Evolutionary conservation across 2,797 vertebrate species (phyloP).

Genomic region (Trachops cirrhosus): DNA sequence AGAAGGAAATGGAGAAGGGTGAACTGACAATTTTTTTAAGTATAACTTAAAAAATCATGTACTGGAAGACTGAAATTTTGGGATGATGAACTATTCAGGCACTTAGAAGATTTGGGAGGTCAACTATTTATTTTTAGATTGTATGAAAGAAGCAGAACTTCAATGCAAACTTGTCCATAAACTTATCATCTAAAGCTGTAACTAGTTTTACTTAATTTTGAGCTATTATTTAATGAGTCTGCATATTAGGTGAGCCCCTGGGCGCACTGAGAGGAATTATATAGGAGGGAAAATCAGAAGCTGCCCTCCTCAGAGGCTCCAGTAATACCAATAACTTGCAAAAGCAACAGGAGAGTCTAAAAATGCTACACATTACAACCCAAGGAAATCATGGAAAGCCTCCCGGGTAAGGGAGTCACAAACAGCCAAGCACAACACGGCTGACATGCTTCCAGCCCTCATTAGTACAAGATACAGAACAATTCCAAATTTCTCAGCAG

Average conservation of each 20-base stretch:
- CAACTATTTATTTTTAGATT: background rate
- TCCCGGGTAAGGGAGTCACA: background rate
- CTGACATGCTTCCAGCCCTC: background rate
- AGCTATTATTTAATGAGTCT: background rate
- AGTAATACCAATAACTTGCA: background rate
- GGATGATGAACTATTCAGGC: background rate
- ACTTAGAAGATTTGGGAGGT: background rate
- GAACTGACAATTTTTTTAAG: background rate
- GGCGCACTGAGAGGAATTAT: background rate
- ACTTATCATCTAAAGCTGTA: background rate
- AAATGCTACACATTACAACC: background rate
- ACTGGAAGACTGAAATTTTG: background rate
- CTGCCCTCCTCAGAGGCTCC: background rate
- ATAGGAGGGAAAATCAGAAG: background rate
- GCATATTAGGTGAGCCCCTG: background rate
- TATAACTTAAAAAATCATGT: background rate
- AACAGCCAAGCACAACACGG: background rate
- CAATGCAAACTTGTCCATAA: background rate
- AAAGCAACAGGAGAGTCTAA: background rate
- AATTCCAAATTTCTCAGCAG: background rate
- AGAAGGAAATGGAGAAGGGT: background rate
- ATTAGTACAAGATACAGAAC: background rate
- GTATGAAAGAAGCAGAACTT: background rate
- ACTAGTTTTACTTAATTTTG: background rate
- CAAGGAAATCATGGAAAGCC: background rate